These are phyloP conservation scores for Aeoliscus strigatus DNA, from an alignment of 2,797 vertebrate species.

Conservation along the genomic window DNA sequence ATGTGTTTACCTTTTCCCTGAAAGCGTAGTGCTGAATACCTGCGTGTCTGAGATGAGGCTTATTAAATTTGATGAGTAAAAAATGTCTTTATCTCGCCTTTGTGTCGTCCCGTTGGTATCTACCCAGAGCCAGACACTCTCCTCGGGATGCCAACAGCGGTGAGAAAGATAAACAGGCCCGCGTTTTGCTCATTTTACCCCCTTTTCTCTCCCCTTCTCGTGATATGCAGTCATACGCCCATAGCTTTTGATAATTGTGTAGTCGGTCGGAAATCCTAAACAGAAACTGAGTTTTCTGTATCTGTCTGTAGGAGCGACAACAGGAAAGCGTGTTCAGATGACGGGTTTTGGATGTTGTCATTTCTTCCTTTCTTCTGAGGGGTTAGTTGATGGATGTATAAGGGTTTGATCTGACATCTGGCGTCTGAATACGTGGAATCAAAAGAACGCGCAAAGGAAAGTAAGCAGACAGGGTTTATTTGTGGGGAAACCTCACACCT, in stretches of 20 bases:
- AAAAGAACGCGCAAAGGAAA: slow-evolving; percentile 47
- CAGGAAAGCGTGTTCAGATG: slow-evolving; percentile 43
- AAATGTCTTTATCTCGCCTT: slow-evolving; percentile 69
- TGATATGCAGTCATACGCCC: slow-evolving; percentile 49
- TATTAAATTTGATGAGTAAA: slow-evolving; percentile 76
- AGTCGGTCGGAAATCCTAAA: slow-evolving; percentile 65
- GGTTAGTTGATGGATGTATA: slow-evolving; percentile 54
- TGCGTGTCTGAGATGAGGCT: slow-evolving; percentile 64
- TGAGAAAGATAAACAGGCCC: slow-evolving; percentile 65
- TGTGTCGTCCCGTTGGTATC: slow-evolving; percentile 65
- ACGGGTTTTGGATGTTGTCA: slow-evolving; percentile 41
- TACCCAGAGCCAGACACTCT: slow-evolving; percentile 60
- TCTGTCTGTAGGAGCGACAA: slow-evolving; percentile 39
- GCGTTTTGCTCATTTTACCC: slow-evolving; percentile 45
- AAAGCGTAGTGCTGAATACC: slow-evolving; percentile 59
- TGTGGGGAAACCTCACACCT: slow-evolving; percentile 24
- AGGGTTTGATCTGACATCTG: slow-evolving; percentile 62
- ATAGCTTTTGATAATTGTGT: slow-evolving; percentile 62
- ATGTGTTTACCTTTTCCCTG: slow-evolving; percentile 68
- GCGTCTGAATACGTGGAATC: slow-evolving; percentile 50
- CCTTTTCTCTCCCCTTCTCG: slow-evolving; percentile 34
- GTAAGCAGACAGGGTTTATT: slow-evolving; percentile 48
- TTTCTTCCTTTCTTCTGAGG: slow-evolving; percentile 48
- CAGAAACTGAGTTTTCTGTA: slow-evolving; percentile 36
- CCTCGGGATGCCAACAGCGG: slow-evolving; percentile 43